These are phyloP conservation scores for Oscheius sp. DNA, from an alignment of 2,888 invertebrate species.

Conservation along the genomic window DNA sequence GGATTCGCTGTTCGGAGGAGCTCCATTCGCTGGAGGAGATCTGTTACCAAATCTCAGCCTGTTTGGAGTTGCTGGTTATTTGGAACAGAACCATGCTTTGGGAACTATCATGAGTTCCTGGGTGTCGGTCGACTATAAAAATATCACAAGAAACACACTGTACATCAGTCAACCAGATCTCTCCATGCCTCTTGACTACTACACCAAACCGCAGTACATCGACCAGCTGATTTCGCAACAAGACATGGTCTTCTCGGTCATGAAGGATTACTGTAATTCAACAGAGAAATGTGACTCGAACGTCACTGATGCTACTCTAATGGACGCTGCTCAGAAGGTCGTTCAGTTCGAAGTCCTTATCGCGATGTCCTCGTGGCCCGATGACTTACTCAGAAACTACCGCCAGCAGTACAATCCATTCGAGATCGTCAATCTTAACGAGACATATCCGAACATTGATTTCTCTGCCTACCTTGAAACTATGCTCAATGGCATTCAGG, in stretches of 20 bases:
- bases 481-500: conserved; percentile 45
- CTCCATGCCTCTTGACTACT: conserved; percentile 61
- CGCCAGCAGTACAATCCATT: conserved; percentile 67
- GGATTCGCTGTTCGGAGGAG: conserved; percentile 48
- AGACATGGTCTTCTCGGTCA: conserved; percentile 7
- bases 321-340: conserved; percentile 33
- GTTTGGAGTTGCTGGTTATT: conserved; percentile 44
- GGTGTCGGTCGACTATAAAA: conserved; percentile 61
- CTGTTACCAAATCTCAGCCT: conserved; percentile 38
- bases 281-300: not conserved
- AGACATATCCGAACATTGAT: conserved; percentile 53
- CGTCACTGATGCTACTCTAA: not conserved
- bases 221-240: conserved; percentile 52
- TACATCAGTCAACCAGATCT: conserved; percentile 62
- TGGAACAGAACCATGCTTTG: conserved; percentile 56
- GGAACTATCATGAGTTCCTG: conserved; percentile 57
- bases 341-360: conserved; percentile 51
- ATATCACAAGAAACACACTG: conserved; percentile 55
- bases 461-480: conserved; percentile 52
- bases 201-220: conserved; percentile 62
- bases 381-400: conserved; percentile 62
- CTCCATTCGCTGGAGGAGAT: conserved; percentile 49
- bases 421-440: conserved; percentile 43
- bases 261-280: conserved; percentile 1
- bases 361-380: conserved; percentile 61